Evolutionary conservation across 2,113 vertebrate genomes (phyloP), one percentile per base, ranked within the genome.

Genomic region (Sitta europaea): DNA sequence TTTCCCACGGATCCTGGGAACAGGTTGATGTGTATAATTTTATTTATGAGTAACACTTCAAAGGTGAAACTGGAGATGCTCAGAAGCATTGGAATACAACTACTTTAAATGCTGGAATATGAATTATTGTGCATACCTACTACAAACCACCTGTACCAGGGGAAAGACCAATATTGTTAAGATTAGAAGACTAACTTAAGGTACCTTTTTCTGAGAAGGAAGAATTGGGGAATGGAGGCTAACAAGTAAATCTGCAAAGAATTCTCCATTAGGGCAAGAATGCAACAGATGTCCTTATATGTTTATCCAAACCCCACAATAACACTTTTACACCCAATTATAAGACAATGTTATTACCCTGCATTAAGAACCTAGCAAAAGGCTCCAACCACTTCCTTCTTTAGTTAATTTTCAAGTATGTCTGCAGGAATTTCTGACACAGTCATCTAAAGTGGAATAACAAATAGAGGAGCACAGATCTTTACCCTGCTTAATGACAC

Each of bases 41-140:
- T 88, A 88, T 93, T 88, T 85, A 76, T 53, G 38, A 93, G 58
- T 53, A 92, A 80, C 35, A 73, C 62, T 90, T 95, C 88, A 94
- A 92, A 95, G 45, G 11, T 53, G 36, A 84, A 93, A 53, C 12
- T 61, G 51, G 58, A 90, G 86, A 71, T 91, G 79, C 72, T 91
- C 55, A 63, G 47, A 88, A 94, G 42, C 22, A 24, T 42, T 86
- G 53, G 59, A 81, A 90, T 62, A 84, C 31, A 79, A 48, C 79
- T 89, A 58, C 55, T 90, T 94, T 71, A 80, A 88, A 83, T 77
- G n/a, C 38, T 40, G 29, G 67, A 86, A 88, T 84, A 76, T 10
- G 95, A 91, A 84, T 81, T 59, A 51, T 11, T 70, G 68, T 67
- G 72, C 59, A 55, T 66, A 77, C 24, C n/a, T 70, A 42, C 35